Conservation (phyloP, 2,113 vertebrate genomes). For the Tragelaphus scriptus region DNA sequence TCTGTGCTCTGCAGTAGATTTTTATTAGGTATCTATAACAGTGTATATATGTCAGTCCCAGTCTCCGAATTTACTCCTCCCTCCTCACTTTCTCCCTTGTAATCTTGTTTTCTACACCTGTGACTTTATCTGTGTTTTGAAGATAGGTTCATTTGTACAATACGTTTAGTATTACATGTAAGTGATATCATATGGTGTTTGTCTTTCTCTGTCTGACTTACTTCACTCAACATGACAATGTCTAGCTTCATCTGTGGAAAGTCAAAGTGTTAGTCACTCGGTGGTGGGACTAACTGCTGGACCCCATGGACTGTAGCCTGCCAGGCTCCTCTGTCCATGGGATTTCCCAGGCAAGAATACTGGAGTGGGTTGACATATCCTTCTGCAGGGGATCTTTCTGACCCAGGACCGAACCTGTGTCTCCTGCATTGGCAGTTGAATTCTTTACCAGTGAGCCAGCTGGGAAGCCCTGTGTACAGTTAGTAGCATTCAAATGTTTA, state of each 20-base stretch:
- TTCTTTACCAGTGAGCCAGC: neutral
- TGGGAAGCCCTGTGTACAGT: neutral
- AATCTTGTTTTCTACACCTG: neutral
- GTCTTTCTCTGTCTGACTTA: neutral
- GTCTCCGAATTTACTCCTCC: neutral
- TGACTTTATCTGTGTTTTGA: neutral
- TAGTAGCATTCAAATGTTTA: neutral
- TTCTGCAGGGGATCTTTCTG: neutral
- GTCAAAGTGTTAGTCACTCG: neutral
- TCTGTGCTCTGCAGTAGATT: neutral
- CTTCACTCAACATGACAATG: neutral
- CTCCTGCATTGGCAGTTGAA: neutral
- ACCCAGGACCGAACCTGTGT: neutral
- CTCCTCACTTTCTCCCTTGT: neutral
- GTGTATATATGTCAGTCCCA: too few species aligned
- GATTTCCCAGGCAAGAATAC: neutral
- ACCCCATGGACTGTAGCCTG: neutral
- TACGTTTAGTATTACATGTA: neutral
- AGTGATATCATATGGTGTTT: neutral
- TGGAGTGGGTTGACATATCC: neutral
- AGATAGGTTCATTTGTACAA: neutral
- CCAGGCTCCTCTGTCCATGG: neutral
- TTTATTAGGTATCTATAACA: neutral
- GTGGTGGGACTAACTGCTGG: neutral
- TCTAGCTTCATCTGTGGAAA: neutral